These are phyloP conservation scores for Stenurella melanura DNA, from an alignment of 2,888 invertebrate species.

Conservation along the genomic window DNA sequence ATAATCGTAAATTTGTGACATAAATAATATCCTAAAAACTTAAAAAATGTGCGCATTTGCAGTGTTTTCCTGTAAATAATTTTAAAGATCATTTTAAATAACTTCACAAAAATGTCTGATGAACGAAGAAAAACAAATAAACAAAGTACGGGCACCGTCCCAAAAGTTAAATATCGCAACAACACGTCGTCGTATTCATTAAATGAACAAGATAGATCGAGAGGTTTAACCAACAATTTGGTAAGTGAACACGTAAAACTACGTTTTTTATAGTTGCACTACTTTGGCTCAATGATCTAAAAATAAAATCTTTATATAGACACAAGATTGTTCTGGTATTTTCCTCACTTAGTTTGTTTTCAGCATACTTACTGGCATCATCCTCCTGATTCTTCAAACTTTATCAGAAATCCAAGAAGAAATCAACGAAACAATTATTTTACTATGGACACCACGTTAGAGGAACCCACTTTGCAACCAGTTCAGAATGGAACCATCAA, in stretches of 20 bases:
- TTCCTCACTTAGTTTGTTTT: constrained; percentile 48
- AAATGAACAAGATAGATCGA: constrained; percentile 60
- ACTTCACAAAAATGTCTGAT: constrained; percentile 66
- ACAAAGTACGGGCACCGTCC: constrained; percentile 79
- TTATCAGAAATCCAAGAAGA: constrained; percentile 64
- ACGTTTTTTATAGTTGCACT: constrained; percentile 42
- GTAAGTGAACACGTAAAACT: constrained; percentile 60
- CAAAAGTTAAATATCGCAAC: constrained; percentile 74
- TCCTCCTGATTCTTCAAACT: constrained; percentile 56
- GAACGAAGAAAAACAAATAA: constrained; percentile 69
- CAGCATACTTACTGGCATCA: constrained; percentile 66
- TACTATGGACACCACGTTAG: constrained; percentile 60
- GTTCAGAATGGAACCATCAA: constrained; percentile 42
- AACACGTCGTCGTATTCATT: constrained; percentile 56
- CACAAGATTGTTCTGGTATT: constrained; percentile 40
- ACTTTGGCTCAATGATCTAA: constrained; percentile 48
- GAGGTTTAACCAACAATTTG: constrained; percentile 69
- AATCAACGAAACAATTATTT: constrained; percentile 60
- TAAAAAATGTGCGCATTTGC: not conserved
- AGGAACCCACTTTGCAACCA: constrained; percentile 51
- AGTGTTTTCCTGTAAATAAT: not conserved
- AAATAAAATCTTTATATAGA: constrained; percentile 52
- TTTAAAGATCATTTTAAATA: not conserved
- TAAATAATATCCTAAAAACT: not conserved
- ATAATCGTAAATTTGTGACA: not conserved